These are phyloP conservation scores for Graphium colonna DNA, from an alignment of 2,888 invertebrate species.

Conservation along the genomic window DNA sequence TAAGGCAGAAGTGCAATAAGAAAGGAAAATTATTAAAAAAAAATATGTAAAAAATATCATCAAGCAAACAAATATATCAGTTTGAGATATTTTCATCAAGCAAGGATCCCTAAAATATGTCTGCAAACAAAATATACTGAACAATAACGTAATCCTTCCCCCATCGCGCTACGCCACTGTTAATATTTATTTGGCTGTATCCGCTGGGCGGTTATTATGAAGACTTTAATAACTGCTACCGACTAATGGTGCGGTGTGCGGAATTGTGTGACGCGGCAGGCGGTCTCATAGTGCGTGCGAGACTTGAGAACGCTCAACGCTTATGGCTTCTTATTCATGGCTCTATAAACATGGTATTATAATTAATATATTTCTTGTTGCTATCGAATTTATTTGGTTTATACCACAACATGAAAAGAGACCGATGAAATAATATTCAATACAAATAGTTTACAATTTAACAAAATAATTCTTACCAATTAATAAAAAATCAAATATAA, in stretches of 20 bases:
- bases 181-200: constrained; percentile 2
- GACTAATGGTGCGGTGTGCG: too few species aligned
- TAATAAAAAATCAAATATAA: too few species aligned
- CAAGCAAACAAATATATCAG: too few species aligned
- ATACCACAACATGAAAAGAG: too few species aligned
- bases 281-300: not conserved
- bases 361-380: not conserved
- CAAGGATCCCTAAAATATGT: constrained; percentile 14
- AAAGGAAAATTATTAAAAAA: too few species aligned
- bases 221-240: constrained; percentile 18
- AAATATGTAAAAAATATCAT: too few species aligned
- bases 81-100: too few species aligned
- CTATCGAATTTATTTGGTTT: too few species aligned
- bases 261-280: constrained; percentile 1
- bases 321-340: not conserved
- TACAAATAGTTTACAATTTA: too few species aligned
- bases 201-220: constrained; percentile 6
- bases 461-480: too few species aligned
- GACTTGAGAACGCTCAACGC: not conserved
- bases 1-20: too few species aligned
- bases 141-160: constrained; percentile 13
- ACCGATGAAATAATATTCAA: too few species aligned
- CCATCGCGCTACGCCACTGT: not conserved
- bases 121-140: constrained; percentile 10
- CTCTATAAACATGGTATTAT: not conserved